Base-by-base conservation (phyloP, 2,888 invertebrate genomes). In the Drosophila greeni region DNA sequence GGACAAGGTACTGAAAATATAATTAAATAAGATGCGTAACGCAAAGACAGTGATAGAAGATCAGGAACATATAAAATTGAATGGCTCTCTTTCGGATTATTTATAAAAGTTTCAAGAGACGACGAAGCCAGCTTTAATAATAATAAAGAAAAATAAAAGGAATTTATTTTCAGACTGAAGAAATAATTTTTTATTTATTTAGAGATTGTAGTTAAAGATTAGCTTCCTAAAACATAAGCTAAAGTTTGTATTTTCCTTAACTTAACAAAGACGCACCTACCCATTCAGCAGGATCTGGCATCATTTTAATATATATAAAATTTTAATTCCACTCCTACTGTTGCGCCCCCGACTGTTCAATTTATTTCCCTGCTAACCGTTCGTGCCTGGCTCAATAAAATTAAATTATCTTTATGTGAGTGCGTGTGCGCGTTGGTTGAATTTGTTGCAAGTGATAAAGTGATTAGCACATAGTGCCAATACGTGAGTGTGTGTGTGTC, bases 341-440 rank as follows among this genome's bases (percentile, higher is more conserved):
- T 18, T 29, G 18, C 14, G 8, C 2, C 29, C 18, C 2, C 8
- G 3, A 18, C 33, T 34, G 48, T 42, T 23, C 16, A 59, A 34
- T 43, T 45, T 33, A 37, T 37, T 43, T 62, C 31, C 66, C 43
- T 36, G 48, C 40, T 31, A 58, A 26, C 62, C 51, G 52, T 67
- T 62, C 74, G 76, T 66, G 66, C 71, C 43, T 57, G 51, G 51
- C 59, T 47, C 75, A 70, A 82, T 79, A 66, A 62, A 84, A 76
- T 66, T 43, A 66, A 74, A 74, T 76, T 74, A 73, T 67, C 70
- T 65, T 42, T 53, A 42, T 54, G 48, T 58, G 48, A 56, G 43
- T 36, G 43, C 16, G 47, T 70, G 49, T 66, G 54, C 23, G 31
- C 43, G 49, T 26, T 53, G 67, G 49, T 24, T 42, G 42, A 70